phyloP scores from a whole-genome alignment of 2,888 invertebrate species.

The Leptopilina syphax region DNA sequence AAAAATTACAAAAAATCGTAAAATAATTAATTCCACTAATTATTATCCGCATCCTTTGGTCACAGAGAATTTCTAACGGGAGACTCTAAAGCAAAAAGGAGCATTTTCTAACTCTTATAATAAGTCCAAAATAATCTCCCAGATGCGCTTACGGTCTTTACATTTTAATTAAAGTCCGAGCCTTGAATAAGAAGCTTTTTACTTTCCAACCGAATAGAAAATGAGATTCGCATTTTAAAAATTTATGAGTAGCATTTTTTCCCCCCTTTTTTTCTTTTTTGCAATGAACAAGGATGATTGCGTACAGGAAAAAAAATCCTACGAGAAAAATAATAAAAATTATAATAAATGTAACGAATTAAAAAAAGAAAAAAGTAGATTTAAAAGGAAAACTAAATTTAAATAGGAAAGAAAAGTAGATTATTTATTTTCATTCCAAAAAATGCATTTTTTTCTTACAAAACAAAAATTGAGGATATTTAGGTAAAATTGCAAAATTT shows the following conservation, averaged over 20 bases:
- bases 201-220: conserved; percentile 23
- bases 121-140: conserved; percentile 32
- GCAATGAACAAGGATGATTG: no score
- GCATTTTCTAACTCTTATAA: conserved; percentile 25
- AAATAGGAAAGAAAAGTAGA: no score
- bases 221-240: conserved; percentile 2
- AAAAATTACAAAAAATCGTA: neutral
- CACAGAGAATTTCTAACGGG: conserved; percentile 22
- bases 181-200: conserved; percentile 26
- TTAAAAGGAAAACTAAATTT: no score
- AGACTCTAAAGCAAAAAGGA: conserved; percentile 20
- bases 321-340: no score
- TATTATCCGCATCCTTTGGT: conserved; percentile 15
- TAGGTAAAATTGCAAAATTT: conserved; percentile 67
- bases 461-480: neutral
- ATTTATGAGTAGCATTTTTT: neutral
- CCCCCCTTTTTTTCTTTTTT: neutral
- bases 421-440: no score
- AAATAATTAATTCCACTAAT: conserved; percentile 36
- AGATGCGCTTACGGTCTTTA: conserved; percentile 24
- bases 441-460: neutral
- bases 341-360: no score
- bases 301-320: no score
- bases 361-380: no score
- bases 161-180: conserved; percentile 32